A percentile compares a stretch with the other conserved stretches of the same genome.
Conservation (phyloP, 2,797 vertebrate species). For the Aulostomus chinensis region DNA sequence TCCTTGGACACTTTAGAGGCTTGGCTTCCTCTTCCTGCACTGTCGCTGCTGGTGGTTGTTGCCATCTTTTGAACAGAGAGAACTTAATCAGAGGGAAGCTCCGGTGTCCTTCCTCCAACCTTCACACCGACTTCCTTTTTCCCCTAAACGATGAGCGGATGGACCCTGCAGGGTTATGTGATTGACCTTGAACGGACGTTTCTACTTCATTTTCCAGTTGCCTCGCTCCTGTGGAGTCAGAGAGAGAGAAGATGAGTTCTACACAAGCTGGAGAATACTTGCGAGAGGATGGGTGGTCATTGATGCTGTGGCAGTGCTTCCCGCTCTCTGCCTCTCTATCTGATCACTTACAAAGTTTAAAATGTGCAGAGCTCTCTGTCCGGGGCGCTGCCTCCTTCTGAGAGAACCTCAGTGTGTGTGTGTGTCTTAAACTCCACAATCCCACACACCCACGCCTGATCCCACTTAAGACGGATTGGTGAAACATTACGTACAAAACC, state of each 20-base stretch:
- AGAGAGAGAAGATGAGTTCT: conserved; percentile 28
- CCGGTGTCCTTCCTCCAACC: conserved; percentile 28
- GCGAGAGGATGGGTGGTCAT: no score
- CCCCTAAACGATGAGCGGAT: conserved; percentile 10
- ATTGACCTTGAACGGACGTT: conserved; percentile 25
- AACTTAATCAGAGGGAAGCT: conserved; percentile 45
- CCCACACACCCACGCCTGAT: conserved; percentile 48
- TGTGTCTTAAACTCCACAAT: conserved; percentile 41
- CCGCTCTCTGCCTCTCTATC: neutral
- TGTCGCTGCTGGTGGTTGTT: conserved; percentile 68
- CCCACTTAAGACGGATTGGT: conserved; percentile 68
- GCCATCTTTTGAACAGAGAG: conserved; percentile 80
- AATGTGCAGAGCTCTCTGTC: conserved; percentile 27
- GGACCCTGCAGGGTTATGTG: no score
- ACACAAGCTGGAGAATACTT: neutral
- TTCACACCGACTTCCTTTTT: conserved; percentile 48
- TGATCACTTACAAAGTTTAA: neutral
- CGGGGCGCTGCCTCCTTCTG: conserved; percentile 24
- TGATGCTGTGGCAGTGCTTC: neutral
- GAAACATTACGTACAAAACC: conserved; percentile 47
- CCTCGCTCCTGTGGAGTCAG: conserved; percentile 31
- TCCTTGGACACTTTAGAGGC: conserved; percentile 82
- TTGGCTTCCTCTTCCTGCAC: conserved; percentile 69
- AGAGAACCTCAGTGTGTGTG: conserved; percentile 10
- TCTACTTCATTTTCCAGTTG: conserved; percentile 31